Base-by-base conservation (phyloP, 2,113 vertebrate species). In the Alexandromys fortis region DNA sequence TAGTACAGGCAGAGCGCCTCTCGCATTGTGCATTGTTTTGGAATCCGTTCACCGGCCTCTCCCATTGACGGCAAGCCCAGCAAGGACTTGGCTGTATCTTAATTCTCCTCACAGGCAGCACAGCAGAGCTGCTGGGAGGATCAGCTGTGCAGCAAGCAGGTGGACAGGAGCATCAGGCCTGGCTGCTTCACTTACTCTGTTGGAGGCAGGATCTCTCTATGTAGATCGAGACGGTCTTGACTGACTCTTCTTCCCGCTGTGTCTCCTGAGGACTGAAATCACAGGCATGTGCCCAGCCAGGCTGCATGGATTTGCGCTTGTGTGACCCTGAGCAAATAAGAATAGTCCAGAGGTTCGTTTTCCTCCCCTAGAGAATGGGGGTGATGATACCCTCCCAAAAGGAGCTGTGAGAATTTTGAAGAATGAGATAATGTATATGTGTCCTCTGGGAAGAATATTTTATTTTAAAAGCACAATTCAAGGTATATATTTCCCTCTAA, bases 21-120 rank as follows among this genome's bases (percentile, higher is more conserved):
- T 90, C 30, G 82, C 47, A 45, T 63, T 92, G 73, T 38, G 82
- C 47, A 38, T 55, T 92, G 73, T 91, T 90, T 90, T 70, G 75
- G 82, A 76, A 45, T 83, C 7, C 49, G 24, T 93, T 93, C 90
- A 58, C 10, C 67, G 85, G 93, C 61, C 78, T 86, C 24, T 87
- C 49, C 86, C 67, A 82, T 38, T 58, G 91, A 89, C 47, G 85
- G 42, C 9, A 35, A 90, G 58, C 72, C 67, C 52, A 76, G 78
- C 19, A 30, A 76, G 58, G 49, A 55, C 63, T 87, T 75, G 58
- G 58, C 35, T 94, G 26, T 4, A 2, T 79, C 90, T 79, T 91
- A 38, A 11, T 93, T 91, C 92, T 82, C 89, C 77, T 92, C 65
- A 35, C 78, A 94, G 73, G 55, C 58, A 49, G 22, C 30, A 16